Conservation (phyloP, 2,888 invertebrate genomes). For the Diarsia rubi region DNA sequence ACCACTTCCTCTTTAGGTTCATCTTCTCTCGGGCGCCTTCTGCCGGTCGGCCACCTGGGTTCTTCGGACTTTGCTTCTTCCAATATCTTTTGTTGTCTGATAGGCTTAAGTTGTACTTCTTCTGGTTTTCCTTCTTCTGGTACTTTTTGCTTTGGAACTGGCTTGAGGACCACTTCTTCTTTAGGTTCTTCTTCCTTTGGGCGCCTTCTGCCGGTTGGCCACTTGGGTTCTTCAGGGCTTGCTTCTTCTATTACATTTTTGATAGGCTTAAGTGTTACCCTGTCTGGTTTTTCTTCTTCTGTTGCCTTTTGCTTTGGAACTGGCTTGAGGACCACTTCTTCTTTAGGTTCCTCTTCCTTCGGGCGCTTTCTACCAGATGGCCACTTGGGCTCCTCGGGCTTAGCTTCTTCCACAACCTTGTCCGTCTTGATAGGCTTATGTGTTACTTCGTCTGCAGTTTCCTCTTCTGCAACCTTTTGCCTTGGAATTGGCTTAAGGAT, state of each 20-base stretch:
- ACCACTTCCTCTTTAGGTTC: conserved; percentile 76
- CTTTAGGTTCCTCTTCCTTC: conserved; percentile 33
- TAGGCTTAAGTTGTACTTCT: conserved; percentile 30
- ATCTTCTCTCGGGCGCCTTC: conserved; percentile 72
- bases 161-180: conserved; percentile 74
- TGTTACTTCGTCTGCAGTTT: conserved; percentile 63
- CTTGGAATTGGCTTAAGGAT: conserved; percentile 21
- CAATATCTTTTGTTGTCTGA: conserved; percentile 65
- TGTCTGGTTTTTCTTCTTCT: conserved; percentile 82
- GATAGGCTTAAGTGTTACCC: conserved; percentile 83
- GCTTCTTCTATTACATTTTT: too few species aligned
- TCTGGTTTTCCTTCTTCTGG: conserved; percentile 73
- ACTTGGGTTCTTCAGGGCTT: conserved; percentile 17
- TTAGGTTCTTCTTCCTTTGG: conserved; percentile 73
- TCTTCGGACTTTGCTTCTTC: conserved; percentile 77
- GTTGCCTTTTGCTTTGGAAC: conserved; percentile 65
- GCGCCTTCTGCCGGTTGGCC: conserved; percentile 26
- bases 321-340: conserved; percentile 74
- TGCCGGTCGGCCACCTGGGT: conserved; percentile 69
- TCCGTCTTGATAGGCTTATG: conserved; percentile 67
- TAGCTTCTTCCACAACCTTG: conserved; percentile 63
- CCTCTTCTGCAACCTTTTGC: conserved; percentile 6
- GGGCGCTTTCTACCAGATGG: conserved; percentile 16
- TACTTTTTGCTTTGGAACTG: conserved; percentile 71
- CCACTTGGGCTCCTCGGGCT: conserved; percentile 13